Evolutionary conservation across 2,113 vertebrate species (phyloP).

Genomic region (Microtus montanus): DNA sequence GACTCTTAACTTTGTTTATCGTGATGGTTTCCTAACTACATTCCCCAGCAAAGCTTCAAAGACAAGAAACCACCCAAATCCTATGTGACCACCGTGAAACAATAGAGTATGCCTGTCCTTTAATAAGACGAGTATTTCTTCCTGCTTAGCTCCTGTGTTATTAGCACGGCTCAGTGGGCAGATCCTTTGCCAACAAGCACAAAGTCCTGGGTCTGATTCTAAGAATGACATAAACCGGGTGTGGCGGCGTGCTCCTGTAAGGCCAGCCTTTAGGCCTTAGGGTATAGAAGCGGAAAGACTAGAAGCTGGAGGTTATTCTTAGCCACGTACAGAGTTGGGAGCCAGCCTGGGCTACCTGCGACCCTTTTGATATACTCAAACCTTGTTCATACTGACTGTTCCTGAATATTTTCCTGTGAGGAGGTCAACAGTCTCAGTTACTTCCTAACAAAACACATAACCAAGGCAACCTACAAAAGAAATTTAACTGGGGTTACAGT

Average conservation of each 20-base stretch:
- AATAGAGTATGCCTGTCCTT: not conserved
- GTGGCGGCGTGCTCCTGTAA: no score
- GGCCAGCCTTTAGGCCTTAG: not conserved
- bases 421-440: not conserved
- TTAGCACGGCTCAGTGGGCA: not conserved
- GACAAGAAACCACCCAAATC: not conserved
- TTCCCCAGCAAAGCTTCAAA: not conserved
- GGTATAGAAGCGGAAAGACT: not conserved
- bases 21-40: not conserved
- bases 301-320: not conserved
- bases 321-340: not conserved
- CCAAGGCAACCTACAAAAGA: not conserved
- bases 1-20: not conserved
- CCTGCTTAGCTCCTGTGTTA: not conserved
- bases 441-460: not conserved
- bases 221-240: not conserved
- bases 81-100: not conserved
- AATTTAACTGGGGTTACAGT: not conserved
- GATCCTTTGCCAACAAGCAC: not conserved
- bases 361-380: not conserved
- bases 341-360: not conserved
- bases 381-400: not conserved
- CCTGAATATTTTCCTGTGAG: not conserved
- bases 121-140: not conserved
- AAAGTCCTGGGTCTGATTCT: not conserved